Conservation (phyloP, 1,140 invertebrate genomes). For the Zaprionus gabonicus region DNA sequence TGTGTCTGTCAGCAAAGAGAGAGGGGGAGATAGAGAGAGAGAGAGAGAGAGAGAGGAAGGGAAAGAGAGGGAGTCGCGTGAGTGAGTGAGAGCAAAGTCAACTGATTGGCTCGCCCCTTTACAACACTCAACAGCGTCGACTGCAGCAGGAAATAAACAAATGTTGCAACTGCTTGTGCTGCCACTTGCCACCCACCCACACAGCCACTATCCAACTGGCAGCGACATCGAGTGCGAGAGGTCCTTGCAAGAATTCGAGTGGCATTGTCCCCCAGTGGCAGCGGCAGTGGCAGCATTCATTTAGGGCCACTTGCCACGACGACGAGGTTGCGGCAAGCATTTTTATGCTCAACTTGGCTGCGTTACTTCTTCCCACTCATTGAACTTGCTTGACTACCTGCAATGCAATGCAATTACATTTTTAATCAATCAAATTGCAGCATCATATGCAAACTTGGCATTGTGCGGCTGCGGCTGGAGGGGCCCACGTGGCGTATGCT, state of each 20-base stretch:
- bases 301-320: constrained; percentile 39
- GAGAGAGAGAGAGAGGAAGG: neutral
- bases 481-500: constrained; percentile 44
- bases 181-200: constrained; percentile 1
- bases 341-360: constrained; percentile 20
- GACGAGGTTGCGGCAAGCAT: constrained; percentile 30
- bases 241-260: constrained; percentile 16
- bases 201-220: constrained; percentile 16
- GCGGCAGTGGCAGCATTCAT: constrained; percentile 35
- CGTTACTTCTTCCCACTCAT: too few species aligned
- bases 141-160: constrained; percentile 62
- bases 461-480: neutral
- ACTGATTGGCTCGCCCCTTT: constrained; percentile 63
- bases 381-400: too few species aligned
- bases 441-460: constrained; percentile 61
- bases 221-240: constrained; percentile 47
- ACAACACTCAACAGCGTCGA: constrained; percentile 2
- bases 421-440: constrained; percentile 78
- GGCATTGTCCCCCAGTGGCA: constrained; percentile 7
- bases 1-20: constrained; percentile 55
- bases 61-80: neutral
- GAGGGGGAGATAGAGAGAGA: neutral
- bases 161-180: constrained; percentile 50
- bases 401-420: constrained; percentile 54
- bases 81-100: constrained; percentile 47